phyloP scores from a whole-genome alignment of 2,797 vertebrate species.

The Pipistrellus pipistrellus region DNA sequence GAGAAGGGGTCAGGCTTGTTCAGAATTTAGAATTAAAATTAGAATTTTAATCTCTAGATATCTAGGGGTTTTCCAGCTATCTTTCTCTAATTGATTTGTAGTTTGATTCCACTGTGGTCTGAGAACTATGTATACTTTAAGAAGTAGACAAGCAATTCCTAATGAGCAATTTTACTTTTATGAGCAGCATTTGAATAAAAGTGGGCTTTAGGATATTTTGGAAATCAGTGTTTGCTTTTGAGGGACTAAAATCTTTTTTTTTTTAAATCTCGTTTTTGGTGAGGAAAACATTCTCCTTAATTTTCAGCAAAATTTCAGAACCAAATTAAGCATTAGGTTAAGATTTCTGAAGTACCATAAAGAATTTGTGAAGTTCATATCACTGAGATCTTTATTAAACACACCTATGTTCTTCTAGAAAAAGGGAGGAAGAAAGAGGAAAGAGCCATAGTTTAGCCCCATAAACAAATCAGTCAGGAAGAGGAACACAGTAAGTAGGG shows the following conservation, averaged over 20 bases:
- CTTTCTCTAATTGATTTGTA: slow-evolving; percentile 32
- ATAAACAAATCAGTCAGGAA: background rate
- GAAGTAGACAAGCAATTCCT: slow-evolving; percentile 37
- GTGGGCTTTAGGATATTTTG: background rate
- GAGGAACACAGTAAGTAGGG: background rate
- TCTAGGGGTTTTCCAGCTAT: slow-evolving; percentile 12
- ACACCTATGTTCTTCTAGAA: background rate
- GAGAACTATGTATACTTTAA: slow-evolving; percentile 39
- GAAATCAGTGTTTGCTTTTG: slow-evolving; percentile 40
- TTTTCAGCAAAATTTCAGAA: slow-evolving; percentile 53
- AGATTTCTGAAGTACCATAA: slow-evolving; percentile 54
- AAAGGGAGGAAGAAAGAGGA: background rate
- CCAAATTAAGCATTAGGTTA: slow-evolving; percentile 24
- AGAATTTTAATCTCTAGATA: background rate
- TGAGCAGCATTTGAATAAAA: slow-evolving; percentile 53
- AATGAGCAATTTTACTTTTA: slow-evolving; percentile 30
- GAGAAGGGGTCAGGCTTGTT: background rate
- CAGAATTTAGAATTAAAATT: no score
- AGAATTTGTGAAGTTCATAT: background rate
- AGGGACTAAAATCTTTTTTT: background rate
- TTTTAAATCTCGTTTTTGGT: background rate
- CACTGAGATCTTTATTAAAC: background rate
- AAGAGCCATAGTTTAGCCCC: background rate
- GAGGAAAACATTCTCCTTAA: slow-evolving; percentile 1
- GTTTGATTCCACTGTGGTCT: slow-evolving; percentile 31